A percentile compares a stretch with the other conserved stretches of the same genome.
These are phyloP conservation scores for Pasiphila rectangulata DNA, from an alignment of 2,888 invertebrate species.

Conservation along the genomic window DNA sequence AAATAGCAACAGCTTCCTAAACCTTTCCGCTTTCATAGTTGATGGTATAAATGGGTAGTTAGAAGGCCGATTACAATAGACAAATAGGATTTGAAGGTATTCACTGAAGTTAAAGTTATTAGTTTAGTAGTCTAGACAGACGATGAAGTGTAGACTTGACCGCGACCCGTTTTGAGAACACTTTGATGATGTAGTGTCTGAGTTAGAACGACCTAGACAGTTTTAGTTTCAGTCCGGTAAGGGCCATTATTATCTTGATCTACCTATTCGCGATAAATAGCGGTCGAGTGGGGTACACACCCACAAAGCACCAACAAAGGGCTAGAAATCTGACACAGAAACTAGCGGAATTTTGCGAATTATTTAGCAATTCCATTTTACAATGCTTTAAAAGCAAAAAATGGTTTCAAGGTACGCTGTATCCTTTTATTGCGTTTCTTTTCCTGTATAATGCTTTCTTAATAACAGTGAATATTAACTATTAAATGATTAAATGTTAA, in stretches of 20 bases:
- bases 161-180: conserved; percentile 55
- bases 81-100: conserved; percentile 32
- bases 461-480: too few species aligned
- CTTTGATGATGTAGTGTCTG: conserved; percentile 55
- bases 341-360: conserved; percentile 33
- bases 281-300: conserved; percentile 39
- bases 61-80: conserved; percentile 16
- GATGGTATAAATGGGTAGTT: conserved; percentile 21
- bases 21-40: conserved; percentile 33
- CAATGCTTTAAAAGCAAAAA: not conserved
- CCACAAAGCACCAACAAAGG: conserved; percentile 43
- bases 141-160: conserved; percentile 43
- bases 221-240: conserved; percentile 42
- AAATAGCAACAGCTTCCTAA: conserved; percentile 50
- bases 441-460: too few species aligned
- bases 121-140: conserved; percentile 56
- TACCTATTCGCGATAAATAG: conserved; percentile 52
- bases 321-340: conserved; percentile 42
- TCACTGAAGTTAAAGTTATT: conserved; percentile 45
- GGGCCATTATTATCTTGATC: conserved; percentile 47
- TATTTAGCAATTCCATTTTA: conserved; percentile 8
- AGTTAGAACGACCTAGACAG: conserved; percentile 44
- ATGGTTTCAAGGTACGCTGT: conserved; percentile 58
- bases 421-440: too few species aligned
- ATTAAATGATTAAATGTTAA: too few species aligned